phyloP scores from a whole-genome alignment of 2,113 vertebrate genomes.

The Ochotona princeps region DNA sequence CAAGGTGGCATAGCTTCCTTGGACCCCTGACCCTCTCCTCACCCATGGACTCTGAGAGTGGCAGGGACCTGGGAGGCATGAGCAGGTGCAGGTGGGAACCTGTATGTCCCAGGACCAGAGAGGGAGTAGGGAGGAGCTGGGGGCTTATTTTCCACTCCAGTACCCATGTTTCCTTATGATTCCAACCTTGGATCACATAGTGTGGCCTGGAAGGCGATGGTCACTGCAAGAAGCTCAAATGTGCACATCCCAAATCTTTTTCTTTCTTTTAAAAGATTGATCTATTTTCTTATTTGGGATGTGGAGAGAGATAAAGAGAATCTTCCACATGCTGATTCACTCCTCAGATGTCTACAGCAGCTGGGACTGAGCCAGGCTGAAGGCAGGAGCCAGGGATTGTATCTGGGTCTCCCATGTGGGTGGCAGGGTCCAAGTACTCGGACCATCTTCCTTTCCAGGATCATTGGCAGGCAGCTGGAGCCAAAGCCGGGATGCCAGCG shows the following conservation, averaged over 20 bases:
- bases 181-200: neutral
- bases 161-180: neutral
- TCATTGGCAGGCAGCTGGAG: too few species aligned
- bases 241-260: neutral
- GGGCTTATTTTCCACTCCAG: neutral
- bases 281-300: too few species aligned
- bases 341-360: too few species aligned
- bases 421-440: too few species aligned
- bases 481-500: too few species aligned
- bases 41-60: neutral
- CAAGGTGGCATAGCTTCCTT: neutral
- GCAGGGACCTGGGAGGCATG: neutral
- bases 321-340: too few species aligned
- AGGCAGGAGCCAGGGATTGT: too few species aligned
- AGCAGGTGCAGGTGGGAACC: neutral
- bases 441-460: too few species aligned
- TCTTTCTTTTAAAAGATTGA: too few species aligned
- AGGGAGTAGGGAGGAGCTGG: neutral
- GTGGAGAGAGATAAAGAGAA: too few species aligned
- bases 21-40: neutral
- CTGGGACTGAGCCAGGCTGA: too few species aligned
- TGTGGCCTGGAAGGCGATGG: neutral
- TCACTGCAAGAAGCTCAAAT: neutral
- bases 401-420: too few species aligned
- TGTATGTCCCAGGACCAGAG: neutral